Evolutionary conservation across 2,888 invertebrate genomes (phyloP).

Genomic region (Rhabditoides inermis): DNA sequence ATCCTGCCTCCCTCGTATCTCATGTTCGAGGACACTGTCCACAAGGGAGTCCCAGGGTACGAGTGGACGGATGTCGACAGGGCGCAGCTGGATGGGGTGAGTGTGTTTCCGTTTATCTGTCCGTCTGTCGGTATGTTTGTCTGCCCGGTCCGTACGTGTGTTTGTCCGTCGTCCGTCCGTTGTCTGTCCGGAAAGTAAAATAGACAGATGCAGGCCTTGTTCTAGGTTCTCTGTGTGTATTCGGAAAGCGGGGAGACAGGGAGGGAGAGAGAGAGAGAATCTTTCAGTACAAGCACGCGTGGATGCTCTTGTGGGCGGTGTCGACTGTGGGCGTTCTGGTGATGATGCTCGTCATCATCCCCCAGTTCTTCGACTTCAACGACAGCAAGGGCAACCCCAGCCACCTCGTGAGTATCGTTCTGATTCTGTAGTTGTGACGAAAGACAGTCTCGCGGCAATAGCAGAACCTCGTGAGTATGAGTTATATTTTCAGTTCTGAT

Average conservation of each 20-base stretch:
- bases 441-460: not conserved
- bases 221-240: not conserved
- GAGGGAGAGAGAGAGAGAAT: not conserved
- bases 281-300: slow-evolving; percentile 35
- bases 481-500: not conserved
- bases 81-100: slow-evolving; percentile 24
- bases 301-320: slow-evolving; percentile 35
- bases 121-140: no score
- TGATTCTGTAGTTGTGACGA: not conserved
- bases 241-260: not conserved
- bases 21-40: slow-evolving; percentile 45
- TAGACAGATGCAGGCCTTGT: not conserved
- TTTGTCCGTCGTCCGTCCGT: no score
- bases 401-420: slow-evolving; percentile 37
- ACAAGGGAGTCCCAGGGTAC: slow-evolving; percentile 23
- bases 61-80: slow-evolving; percentile 27
- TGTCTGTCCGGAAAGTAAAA: no score
- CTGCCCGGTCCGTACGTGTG: no score
- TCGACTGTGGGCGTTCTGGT: slow-evolving; percentile 36
- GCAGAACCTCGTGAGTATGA: not conserved
- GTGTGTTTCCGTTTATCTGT: not conserved
- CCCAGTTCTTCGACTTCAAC: slow-evolving; percentile 47
- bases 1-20: slow-evolving; percentile 30
- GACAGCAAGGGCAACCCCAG: slow-evolving; percentile 37
- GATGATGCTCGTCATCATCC: slow-evolving; percentile 42